Evolutionary conservation across 2,797 vertebrate species (phyloP), one percentile per base, ranked within the genome.

Genomic region (Cynopterus sphinx): DNA sequence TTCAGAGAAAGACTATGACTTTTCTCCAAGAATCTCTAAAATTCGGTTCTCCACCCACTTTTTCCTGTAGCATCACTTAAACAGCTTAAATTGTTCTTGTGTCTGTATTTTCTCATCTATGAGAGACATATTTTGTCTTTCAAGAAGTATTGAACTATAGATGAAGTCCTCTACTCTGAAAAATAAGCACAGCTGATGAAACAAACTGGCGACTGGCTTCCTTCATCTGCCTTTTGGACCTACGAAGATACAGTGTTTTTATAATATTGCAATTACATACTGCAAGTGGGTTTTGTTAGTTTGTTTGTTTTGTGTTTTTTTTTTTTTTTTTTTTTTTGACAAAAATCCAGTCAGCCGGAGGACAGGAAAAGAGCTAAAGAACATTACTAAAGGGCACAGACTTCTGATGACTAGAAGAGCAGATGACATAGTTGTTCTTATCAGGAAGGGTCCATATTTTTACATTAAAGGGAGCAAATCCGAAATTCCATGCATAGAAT

Each of bases 21-120:
- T 65, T 70, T 89, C 67, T 87, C 73, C 57, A 95, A 81, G 70
- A 95, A 92, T 55, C 79, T 95, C 46, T 68, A 53, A 85, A 75
- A 81, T n/a, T 67, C 3, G 46, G 55, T 88, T 81, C 43, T 75
- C 71, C 74, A 84, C 86, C 85, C 78, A 95, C 78, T 94, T 83
- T 90, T 87, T 31, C 63, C 83, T 91, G n/a, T 8, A 81, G 53
- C 75, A 61, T 53, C 91, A 59, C 51, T 83, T 65, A 79, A 84
- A 89, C 22, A 31, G 24, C 65, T 93, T 90, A 63, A 28, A 15
- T 2, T 79, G 70, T 81, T 57, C n/a, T 63, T 61, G n/a, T 77
- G 53, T 43, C 21, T 43, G 6, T 79, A 68, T 55, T 93, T 95
- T 91, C 78, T 91, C 53, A 68, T 73, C 39, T 88, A 82, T 57